These are phyloP conservation scores for Drosophila oshimai DNA, from an alignment of 1,140 invertebrate genomes.

Conservation along the genomic window DNA sequence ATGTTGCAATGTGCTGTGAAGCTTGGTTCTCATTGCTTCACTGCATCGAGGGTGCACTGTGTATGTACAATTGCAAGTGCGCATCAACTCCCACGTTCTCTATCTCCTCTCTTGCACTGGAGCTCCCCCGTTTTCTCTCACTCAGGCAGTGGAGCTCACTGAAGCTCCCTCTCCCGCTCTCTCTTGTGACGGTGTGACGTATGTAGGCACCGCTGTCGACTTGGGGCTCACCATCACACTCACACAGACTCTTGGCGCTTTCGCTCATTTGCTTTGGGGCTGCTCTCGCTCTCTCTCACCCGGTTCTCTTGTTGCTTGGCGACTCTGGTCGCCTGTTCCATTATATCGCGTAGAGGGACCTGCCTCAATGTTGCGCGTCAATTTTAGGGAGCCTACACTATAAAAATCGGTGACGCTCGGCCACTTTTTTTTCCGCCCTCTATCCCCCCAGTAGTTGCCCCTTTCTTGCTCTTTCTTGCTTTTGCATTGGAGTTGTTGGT, in stretches of 20 bases:
- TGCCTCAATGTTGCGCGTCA: slow-evolving; percentile 79
- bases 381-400: slow-evolving; percentile 58
- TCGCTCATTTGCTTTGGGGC: slow-evolving; percentile 33
- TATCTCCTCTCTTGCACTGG: neutral
- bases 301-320: slow-evolving; percentile 21
- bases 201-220: slow-evolving; percentile 10
- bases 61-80: neutral
- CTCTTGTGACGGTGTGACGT: neutral
- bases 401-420: slow-evolving; percentile 39
- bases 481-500: slow-evolving; percentile 22
- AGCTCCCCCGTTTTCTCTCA: neutral
- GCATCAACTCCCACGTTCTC: slow-evolving; percentile 46
- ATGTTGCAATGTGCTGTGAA: too few relatives aligned
- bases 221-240: slow-evolving; percentile 10
- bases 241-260: neutral
- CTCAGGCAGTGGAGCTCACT: neutral
- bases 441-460: neutral
- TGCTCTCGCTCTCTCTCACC: slow-evolving; percentile 10
- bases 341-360: slow-evolving; percentile 80
- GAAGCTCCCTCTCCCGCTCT: slow-evolving; percentile 13
- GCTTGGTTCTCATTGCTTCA: too few relatives aligned
- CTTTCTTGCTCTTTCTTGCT: neutral
- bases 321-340: slow-evolving; percentile 64
- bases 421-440: slow-evolving; percentile 11
- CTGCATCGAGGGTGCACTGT: neutral